Percentiles rank a stretch among this genome's conserved stretches.
These are phyloP conservation scores for Limosa lapponica DNA, from an alignment of 2,797 vertebrate species.

Conservation along the genomic window DNA sequence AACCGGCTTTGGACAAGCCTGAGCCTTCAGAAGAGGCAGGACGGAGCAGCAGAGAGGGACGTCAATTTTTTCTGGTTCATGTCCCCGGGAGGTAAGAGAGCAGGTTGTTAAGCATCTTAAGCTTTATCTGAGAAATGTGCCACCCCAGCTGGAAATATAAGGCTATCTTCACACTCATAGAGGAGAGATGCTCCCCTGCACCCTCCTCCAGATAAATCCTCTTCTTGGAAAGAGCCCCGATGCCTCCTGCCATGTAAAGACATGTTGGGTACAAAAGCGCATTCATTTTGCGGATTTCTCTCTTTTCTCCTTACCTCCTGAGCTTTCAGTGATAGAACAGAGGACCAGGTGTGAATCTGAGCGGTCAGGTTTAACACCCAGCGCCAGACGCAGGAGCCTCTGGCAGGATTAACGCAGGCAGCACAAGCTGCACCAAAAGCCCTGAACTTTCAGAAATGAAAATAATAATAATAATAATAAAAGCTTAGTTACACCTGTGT, in stretches of 20 bases:
- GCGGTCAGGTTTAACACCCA: neutral
- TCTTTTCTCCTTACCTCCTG: neutral
- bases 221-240: neutral
- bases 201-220: neutral
- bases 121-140: neutral
- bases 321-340: neutral
- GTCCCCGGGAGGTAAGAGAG: neutral
- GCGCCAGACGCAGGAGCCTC: neutral
- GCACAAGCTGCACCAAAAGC: neutral
- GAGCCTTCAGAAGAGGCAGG: neutral
- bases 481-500: neutral
- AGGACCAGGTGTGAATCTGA: neutral
- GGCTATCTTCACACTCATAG: neutral
- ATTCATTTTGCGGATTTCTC: neutral
- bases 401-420: neutral
- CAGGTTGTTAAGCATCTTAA: neutral
- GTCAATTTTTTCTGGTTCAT: neutral
- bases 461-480: neutral
- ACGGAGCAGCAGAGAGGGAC: neutral
- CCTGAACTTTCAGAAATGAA: neutral
- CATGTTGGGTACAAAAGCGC: neutral
- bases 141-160: neutral
- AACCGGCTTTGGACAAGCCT: neutral
- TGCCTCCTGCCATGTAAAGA: neutral
- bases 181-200: neutral